Percentiles rank a stretch among this genome's conserved stretches.
Evolutionary conservation across 2,888 invertebrate genomes (phyloP).

Genomic region (Tenodera sinensis): DNA sequence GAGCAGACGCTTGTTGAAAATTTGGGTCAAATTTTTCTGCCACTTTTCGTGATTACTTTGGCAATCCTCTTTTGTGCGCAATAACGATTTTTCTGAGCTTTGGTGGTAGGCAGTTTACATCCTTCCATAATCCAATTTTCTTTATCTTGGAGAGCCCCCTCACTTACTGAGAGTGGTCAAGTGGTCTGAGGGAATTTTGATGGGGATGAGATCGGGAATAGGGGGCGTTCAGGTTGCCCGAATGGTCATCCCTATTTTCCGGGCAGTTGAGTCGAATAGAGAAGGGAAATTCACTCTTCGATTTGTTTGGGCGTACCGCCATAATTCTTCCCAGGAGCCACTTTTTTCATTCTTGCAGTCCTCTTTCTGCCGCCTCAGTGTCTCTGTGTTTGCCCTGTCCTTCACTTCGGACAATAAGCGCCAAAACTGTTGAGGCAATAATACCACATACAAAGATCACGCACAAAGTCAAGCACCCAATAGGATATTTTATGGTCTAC

Average conservation of each 20-base stretch:
- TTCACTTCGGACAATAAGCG: not conserved
- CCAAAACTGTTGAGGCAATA: not conserved
- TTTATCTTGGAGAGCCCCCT: not conserved
- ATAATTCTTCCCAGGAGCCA: slow-evolving; percentile 20
- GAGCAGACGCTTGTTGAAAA: no score
- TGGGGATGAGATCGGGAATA: not conserved
- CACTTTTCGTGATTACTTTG: not conserved
- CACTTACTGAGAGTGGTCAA: slow-evolving; percentile 6
- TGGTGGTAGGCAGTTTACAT: not conserved
- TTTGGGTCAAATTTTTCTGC: no score
- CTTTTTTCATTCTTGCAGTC: slow-evolving; percentile 4
- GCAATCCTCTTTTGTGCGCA: not conserved
- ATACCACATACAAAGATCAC: not conserved
- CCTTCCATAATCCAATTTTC: not conserved
- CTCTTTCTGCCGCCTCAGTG: not conserved
- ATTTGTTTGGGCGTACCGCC: slow-evolving; percentile 18
- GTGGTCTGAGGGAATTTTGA: slow-evolving; percentile 10
- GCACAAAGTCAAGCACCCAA: no score
- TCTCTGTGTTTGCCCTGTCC: not conserved
- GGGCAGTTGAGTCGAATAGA: slow-evolving; percentile 13
- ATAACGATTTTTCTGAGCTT: not conserved
- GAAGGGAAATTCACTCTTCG: slow-evolving; percentile 19
- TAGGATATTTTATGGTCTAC: no score
- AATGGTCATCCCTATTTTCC: slow-evolving; percentile 16
- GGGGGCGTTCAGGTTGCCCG: not conserved